phyloP scores from a whole-genome alignment of 2,113 vertebrate genomes.

The Ornithorhynchus anatinus region DNA sequence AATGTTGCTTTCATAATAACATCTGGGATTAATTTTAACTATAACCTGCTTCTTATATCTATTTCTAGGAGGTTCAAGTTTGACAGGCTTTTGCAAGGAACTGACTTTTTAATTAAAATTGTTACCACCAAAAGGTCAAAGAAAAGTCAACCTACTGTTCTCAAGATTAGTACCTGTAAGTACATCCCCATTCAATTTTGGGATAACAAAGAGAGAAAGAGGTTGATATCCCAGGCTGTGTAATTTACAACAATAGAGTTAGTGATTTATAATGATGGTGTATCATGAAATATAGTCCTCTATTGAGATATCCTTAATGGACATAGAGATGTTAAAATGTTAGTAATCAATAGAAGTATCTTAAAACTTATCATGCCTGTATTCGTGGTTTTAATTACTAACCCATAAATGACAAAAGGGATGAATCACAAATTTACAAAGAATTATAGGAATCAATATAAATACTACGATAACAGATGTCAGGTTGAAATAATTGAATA shows the following conservation, averaged over 20 bases:
- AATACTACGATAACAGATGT: too few relatives aligned
- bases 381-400: too few relatives aligned
- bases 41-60: slow-evolving; percentile 18
- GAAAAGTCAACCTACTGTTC: slow-evolving; percentile 64
- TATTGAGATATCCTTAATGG: too few relatives aligned
- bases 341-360: too few relatives aligned
- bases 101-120: slow-evolving; percentile 73
- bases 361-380: too few relatives aligned
- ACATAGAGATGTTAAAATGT: too few relatives aligned
- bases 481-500: too few relatives aligned
- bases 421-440: too few relatives aligned
- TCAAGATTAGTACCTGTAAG: slow-evolving; percentile 74
- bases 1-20: slow-evolving; percentile 1
- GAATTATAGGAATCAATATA: too few relatives aligned
- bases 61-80: slow-evolving; percentile 62
- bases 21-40: slow-evolving; percentile 16
- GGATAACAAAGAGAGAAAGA: neutral
- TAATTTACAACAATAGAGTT: slow-evolving; percentile 12
- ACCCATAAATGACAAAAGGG: too few relatives aligned
- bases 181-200: slow-evolving; percentile 49
- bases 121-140: slow-evolving; percentile 71
- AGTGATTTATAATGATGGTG: too few relatives aligned
- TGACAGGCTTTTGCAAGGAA: slow-evolving; percentile 74
- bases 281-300: too few relatives aligned
- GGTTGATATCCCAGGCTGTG: neutral